Conservation (phyloP, 2,113 vertebrate species). For the Sinocyclocheilus anshuiensis region DNA sequence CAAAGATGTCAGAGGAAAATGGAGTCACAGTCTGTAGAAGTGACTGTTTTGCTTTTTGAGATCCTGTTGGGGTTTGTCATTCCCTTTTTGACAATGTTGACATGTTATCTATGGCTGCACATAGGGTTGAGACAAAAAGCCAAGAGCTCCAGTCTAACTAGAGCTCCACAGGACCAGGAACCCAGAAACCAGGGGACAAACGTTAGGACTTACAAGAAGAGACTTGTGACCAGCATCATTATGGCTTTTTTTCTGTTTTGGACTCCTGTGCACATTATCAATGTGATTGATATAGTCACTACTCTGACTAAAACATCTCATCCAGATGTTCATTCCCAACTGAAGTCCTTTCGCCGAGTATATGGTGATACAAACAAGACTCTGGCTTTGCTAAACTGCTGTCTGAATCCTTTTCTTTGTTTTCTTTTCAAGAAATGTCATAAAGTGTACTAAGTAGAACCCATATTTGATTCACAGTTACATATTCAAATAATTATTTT, state of each 20-base stretch:
- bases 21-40: background rate
- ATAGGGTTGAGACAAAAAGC: background rate
- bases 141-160: background rate
- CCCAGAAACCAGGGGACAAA: background rate
- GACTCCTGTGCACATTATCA: constrained; percentile 73
- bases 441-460: background rate
- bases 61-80: background rate
- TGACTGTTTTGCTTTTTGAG: background rate
- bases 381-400: constrained; percentile 58
- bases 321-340: background rate
- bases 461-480: background rate
- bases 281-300: constrained; percentile 64
- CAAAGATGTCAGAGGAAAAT: background rate
- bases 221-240: constrained; percentile 70
- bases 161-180: background rate
- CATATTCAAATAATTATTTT: background rate
- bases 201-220: constrained; percentile 36
- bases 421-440: constrained; percentile 8
- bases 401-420: constrained; percentile 76
- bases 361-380: constrained; percentile 52
- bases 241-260: constrained; percentile 71
- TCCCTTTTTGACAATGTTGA: constrained; percentile 62
- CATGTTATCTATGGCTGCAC: constrained; percentile 57
- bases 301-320: constrained; percentile 36
- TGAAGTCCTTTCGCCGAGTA: constrained; percentile 48